phyloP scores from a whole-genome alignment of 2,113 vertebrate genomes.

The Columba janthina region DNA sequence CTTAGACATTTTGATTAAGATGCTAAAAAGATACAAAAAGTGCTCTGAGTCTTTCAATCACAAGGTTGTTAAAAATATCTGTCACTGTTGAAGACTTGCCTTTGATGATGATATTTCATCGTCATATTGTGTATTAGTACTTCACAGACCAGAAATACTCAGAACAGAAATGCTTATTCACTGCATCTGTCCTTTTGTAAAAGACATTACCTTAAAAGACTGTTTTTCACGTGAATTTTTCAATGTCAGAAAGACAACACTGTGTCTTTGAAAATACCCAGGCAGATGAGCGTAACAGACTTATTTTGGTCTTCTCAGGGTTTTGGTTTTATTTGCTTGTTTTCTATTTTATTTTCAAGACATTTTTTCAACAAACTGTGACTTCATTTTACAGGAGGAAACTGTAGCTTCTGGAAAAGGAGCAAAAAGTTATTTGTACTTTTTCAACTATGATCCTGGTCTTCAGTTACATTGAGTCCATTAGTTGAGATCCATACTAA shows the following conservation, averaged over 20 bases:
- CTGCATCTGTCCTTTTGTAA: not conserved
- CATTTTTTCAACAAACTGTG: not conserved
- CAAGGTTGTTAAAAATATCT: conserved; percentile 19
- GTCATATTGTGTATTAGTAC: not conserved
- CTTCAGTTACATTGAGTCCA: not conserved
- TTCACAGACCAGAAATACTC: not conserved
- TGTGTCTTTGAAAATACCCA: not conserved
- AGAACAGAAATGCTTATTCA: conserved; percentile 2
- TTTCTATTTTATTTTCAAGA: not conserved
- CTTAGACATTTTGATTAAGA: conserved; percentile 55
- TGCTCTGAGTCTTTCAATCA: conserved; percentile 7
- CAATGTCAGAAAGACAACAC: not conserved
- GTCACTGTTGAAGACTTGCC: not conserved
- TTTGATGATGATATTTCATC: conserved; percentile 42
- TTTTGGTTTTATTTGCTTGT: not conserved
- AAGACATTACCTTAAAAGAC: not conserved
- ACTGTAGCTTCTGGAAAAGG: not conserved
- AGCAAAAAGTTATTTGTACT: not conserved
- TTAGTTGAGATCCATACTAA: not conserved
- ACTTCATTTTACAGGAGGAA: not conserved
- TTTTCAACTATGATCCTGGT: not conserved
- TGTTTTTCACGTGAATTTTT: not conserved
- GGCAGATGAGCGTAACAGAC: not conserved
- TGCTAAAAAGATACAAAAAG: conserved; percentile 27
- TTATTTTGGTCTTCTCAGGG: not conserved